A percentile compares a stretch with the other conserved stretches of the same genome.
These are phyloP conservation scores for Calypte anna DNA, from an alignment of 2,113 vertebrate genomes.

Conservation along the genomic window DNA sequence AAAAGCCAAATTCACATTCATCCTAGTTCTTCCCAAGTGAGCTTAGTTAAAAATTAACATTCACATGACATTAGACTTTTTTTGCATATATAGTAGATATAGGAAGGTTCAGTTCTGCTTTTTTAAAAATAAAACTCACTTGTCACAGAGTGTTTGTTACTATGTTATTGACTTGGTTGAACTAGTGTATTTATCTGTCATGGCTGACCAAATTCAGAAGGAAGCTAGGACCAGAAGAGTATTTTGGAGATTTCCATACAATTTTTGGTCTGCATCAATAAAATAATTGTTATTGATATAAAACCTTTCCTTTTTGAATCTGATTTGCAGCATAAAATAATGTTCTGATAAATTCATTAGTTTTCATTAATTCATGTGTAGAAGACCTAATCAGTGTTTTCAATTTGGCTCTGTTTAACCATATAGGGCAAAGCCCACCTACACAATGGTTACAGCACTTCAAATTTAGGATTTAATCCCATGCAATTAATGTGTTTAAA, in stretches of 20 bases:
- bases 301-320: neutral
- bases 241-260: neutral
- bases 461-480: neutral
- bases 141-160: neutral
- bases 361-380: neutral
- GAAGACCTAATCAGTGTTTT: neutral
- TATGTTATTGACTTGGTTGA: neutral
- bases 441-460: neutral
- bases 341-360: neutral
- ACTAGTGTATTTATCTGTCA: neutral
- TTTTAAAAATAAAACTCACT: neutral
- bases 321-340: neutral
- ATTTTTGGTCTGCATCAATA: neutral
- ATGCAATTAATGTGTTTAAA: neutral
- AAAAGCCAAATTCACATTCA: neutral
- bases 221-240: neutral
- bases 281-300: neutral
- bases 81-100: neutral
- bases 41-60: neutral
- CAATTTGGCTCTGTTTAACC: neutral
- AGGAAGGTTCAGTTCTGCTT: neutral
- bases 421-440: neutral
- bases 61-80: neutral
- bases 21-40: neutral
- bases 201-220: neutral